phyloP scores from a whole-genome alignment of 2,888 invertebrate genomes.

The Gari tellinella region DNA sequence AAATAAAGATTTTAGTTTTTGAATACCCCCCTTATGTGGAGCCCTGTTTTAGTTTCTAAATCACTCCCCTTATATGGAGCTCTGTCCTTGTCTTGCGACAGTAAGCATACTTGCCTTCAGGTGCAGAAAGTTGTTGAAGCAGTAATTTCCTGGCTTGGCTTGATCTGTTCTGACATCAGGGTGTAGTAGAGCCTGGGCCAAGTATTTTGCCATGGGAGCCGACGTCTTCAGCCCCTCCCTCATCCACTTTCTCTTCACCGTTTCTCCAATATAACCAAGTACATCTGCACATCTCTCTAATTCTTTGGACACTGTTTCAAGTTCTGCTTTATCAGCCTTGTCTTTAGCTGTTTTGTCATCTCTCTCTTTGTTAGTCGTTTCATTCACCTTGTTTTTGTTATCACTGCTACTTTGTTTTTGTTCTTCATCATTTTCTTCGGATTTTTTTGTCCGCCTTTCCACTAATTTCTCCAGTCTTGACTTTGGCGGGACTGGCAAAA shows the following conservation, averaged over 20 bases:
- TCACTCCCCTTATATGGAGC: too few species aligned
- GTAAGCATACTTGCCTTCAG: slow-evolving; percentile 41
- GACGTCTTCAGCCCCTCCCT: slow-evolving; percentile 30
- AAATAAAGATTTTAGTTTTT: too few species aligned
- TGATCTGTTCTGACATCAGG: slow-evolving; percentile 12
- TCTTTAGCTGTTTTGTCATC: background rate
- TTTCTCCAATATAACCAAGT: slow-evolving; percentile 13
- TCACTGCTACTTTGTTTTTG: background rate
- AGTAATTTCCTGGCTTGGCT: background rate
- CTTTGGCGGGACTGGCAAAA: slow-evolving; percentile 41
- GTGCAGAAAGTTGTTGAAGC: slow-evolving; percentile 38
- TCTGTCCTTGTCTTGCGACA: too few species aligned
- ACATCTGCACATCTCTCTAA: slow-evolving; percentile 11
- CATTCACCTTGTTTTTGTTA: background rate
- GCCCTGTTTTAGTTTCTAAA: too few species aligned
- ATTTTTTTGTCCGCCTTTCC: slow-evolving; percentile 26
- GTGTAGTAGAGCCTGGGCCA: slow-evolving; percentile 36
- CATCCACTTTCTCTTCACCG: slow-evolving; percentile 20
- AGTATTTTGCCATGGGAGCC: slow-evolving; percentile 1
- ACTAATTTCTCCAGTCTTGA: slow-evolving; percentile 39
- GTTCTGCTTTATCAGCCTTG: background rate
- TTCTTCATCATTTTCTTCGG: background rate
- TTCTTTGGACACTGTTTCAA: slow-evolving; percentile 19
- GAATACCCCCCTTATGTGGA: too few species aligned
- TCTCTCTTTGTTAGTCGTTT: slow-evolving; percentile 17